These are phyloP conservation scores for Schizopygopsis pylzovi DNA, from an alignment of 2,797 vertebrate species.

Conservation along the genomic window DNA sequence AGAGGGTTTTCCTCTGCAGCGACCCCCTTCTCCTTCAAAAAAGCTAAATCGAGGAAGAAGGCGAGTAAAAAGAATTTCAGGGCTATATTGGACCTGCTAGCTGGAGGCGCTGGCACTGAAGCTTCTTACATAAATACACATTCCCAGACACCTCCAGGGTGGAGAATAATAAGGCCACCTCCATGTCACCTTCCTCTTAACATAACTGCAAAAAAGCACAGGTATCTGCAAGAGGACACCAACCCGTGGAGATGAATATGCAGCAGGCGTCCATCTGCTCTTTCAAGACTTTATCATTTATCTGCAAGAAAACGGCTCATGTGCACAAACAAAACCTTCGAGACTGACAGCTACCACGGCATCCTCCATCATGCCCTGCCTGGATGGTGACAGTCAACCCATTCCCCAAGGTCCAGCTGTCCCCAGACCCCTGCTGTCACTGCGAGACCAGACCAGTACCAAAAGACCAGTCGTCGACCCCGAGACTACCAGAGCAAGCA, in stretches of 20 bases:
- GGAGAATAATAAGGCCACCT: constrained; percentile 55
- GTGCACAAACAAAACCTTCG: constrained; percentile 5
- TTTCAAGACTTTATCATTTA: constrained; percentile 45
- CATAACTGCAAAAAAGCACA: constrained; percentile 30
- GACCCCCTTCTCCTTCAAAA: constrained; percentile 53
- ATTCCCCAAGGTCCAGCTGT: constrained; percentile 44
- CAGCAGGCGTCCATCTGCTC: constrained; percentile 1
- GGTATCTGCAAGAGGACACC: constrained; percentile 24
- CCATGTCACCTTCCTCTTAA: constrained; percentile 41
- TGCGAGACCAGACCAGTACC: constrained; percentile 28
- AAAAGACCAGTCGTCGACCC: constrained; percentile 30
- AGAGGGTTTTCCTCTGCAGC: constrained; percentile 56
- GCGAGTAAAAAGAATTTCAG: constrained; percentile 57
- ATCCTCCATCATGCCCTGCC: constrained; percentile 50
- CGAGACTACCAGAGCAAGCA: constrained; percentile 40
- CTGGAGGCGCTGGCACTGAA: constrained; percentile 58
- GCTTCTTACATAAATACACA: constrained; percentile 49
- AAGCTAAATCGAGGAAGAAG: constrained; percentile 59
- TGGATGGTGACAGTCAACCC: constrained; percentile 40
- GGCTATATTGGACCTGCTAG: constrained; percentile 58
- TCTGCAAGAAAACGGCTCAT: constrained; percentile 26
- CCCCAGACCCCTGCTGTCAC: constrained; percentile 56
- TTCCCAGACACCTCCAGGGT: constrained; percentile 39
- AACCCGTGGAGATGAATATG: constrained; percentile 20
- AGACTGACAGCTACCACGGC: constrained; percentile 44